Conservation (phyloP, 2,797 vertebrate species). For the Peromyscus melanophrys region DNA sequence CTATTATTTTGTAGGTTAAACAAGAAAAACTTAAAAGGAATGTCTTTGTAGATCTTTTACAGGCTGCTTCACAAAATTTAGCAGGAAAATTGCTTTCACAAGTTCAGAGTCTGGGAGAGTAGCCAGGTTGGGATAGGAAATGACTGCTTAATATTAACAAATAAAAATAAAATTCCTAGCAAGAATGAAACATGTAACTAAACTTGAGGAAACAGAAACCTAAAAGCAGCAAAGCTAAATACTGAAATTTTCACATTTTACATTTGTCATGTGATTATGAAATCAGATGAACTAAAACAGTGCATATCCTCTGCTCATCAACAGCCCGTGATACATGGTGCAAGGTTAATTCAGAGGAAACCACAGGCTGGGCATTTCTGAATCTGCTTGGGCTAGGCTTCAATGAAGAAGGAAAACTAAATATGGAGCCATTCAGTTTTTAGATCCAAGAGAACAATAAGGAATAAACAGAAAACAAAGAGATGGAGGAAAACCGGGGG, state of each 20-base stretch:
- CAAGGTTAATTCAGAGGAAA: conserved; percentile 39
- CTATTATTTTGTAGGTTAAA: neutral
- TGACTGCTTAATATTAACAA: conserved; percentile 22
- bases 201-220: conserved; percentile 51
- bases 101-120: neutral
- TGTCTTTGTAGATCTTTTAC: neutral
- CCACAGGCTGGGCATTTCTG: neutral
- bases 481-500: neutral
- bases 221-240: conserved; percentile 45
- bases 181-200: neutral
- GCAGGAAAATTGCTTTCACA: conserved; percentile 31
- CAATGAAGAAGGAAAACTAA: neutral
- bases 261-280: conserved; percentile 6
- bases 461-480: neutral
- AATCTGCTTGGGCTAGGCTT: conserved; percentile 2
- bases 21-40: neutral
- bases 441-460: neutral
- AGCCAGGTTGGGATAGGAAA: neutral
- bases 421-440: neutral
- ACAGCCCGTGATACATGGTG: neutral
- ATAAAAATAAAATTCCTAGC: conserved; percentile 50
- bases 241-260: neutral
- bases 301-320: neutral
- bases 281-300: conserved; percentile 41
- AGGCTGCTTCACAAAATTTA: neutral